phyloP scores from a whole-genome alignment of 2,797 vertebrate species.

The Glossophaga mutica region DNA sequence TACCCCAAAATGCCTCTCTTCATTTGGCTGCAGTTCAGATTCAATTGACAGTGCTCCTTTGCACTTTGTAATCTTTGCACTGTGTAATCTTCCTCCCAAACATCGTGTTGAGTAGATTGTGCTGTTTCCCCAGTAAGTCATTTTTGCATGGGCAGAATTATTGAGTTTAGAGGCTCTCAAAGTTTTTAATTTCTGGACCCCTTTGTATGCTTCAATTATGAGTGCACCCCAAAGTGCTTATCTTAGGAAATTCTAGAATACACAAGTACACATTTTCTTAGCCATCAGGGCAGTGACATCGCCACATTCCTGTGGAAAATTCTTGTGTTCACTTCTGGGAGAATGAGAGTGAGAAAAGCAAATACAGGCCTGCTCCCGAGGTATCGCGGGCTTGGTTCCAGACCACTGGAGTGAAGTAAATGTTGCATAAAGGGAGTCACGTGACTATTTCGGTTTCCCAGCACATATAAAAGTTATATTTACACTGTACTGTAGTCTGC shows the following conservation, averaged over 20 bases:
- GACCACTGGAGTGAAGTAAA: background rate
- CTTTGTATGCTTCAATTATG: background rate
- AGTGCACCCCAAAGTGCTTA: background rate
- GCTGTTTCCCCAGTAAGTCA: background rate
- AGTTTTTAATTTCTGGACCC: background rate
- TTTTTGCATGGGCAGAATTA: background rate
- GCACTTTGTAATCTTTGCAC: background rate
- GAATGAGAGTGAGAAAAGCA: background rate
- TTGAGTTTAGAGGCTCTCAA: background rate
- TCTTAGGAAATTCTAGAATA: constrained; percentile 29
- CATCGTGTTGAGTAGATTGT: background rate
- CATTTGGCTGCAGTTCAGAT: constrained; percentile 54
- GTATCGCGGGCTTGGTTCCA: background rate
- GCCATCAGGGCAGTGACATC: background rate
- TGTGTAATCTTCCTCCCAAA: background rate
- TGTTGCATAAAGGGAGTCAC: background rate
- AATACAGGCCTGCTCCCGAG: background rate
- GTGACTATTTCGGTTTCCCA: background rate
- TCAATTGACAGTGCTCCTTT: constrained; percentile 9
- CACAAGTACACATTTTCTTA: background rate
- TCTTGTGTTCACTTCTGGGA: background rate
- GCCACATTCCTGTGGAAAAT: background rate
- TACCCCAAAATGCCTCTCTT: constrained; percentile 38
- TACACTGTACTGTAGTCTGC: background rate
- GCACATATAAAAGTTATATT: background rate